Base-by-base conservation (phyloP, 2,797 vertebrate species). In the Pseudocheirus occidentalis region DNA sequence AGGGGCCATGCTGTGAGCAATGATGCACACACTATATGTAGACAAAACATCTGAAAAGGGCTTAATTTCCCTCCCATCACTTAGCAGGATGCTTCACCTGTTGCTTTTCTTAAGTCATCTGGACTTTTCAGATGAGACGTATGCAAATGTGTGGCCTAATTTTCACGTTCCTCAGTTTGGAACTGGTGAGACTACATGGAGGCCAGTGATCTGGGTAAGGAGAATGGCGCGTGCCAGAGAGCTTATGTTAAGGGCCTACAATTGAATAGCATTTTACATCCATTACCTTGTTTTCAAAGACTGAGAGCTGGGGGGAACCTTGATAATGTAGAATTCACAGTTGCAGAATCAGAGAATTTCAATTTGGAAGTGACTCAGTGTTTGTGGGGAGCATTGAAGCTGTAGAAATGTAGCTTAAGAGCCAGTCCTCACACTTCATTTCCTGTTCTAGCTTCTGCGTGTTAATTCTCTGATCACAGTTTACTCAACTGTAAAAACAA, bases 81-180 rank as follows among this genome's bases (percentile, higher is more conserved):
- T 95, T 95, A 90, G 90, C 62, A n/a, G 62, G 91, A 96, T 94
- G 92, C 29, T 81, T 93, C 92, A 95, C 95, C 92, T 93, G 50
- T 91, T 93, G 95, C 94, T 16, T 94, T 91, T 96, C 58, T 59
- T 40, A 52, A 90, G 91, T 53, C 53, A 92, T 90, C 95, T 94
- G 62, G 46, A 66, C 94, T 94, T 97, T 96, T 91, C 58, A 91
- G 14, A 73, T 56, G 40, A 53, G 54, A 95, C 53, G 34, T 40
- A 73, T 93, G 90, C 52, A 96, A 55, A 97, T 95, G 13, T 55
- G 29, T 34, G 66, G 10, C 34, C 53, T 55, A 7, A 6, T 46
- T n/a, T 95, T 94, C 90, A 46, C 54, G 55, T 34, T 40, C 94
- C 55, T 28, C 59, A 11, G 9, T 87, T 89, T 93, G 31, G 29